Conservation (phyloP, 2,797 vertebrate genomes). For the Muscicapa striata region DNA sequence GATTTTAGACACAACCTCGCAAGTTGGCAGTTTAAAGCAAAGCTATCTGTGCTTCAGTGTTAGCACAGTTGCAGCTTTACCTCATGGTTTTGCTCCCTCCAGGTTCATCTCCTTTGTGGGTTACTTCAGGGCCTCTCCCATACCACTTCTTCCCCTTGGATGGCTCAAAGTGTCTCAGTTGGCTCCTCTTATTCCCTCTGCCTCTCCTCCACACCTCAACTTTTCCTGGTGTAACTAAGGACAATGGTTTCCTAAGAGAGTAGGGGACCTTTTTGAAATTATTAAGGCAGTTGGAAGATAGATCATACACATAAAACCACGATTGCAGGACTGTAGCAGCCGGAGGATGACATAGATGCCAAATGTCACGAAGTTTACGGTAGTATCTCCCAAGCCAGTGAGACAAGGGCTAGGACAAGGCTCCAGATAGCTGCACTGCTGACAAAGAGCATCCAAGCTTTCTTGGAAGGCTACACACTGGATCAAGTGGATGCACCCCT, state of each 20-base stretch:
- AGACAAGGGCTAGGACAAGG: not conserved
- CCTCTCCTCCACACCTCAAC: not conserved
- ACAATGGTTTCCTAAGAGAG: not conserved
- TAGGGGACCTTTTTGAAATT: not conserved
- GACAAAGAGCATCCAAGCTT: not conserved
- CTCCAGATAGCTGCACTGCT: not conserved
- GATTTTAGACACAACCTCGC: not conserved
- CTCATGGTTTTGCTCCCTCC: not conserved
- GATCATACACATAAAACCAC: not conserved
- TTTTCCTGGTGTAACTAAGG: not conserved
- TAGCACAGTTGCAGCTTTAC: not conserved
- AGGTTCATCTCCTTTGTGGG: not conserved
- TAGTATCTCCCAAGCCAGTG: not conserved
- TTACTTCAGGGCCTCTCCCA: not conserved
- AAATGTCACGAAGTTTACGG: accelerated
- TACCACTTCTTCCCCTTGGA: not conserved
- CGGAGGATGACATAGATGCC: accelerated
- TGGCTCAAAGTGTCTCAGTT: not conserved
- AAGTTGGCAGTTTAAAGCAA: not conserved
- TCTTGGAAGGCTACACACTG: not conserved
- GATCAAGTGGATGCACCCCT: not conserved
- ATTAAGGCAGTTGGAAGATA: not conserved
- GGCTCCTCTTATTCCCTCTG: not conserved
- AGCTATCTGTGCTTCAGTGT: not conserved
- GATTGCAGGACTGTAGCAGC: not conserved